Conservation (phyloP, 2,113 vertebrate genomes). For the Hylia prasina region DNA sequence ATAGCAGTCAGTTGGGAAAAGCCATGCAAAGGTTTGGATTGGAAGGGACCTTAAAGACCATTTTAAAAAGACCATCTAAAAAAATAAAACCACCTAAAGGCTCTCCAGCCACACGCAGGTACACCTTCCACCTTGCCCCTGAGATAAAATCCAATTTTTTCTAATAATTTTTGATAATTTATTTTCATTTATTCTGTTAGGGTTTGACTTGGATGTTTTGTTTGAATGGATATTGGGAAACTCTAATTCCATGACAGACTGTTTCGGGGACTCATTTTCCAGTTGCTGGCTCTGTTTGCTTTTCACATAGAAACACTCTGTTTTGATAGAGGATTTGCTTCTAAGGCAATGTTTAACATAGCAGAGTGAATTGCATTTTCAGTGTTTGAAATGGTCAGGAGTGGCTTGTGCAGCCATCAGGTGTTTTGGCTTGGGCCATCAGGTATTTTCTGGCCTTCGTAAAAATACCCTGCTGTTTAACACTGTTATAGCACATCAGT, state of each 20-base stretch:
- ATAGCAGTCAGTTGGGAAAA: background rate
- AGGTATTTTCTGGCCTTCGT: background rate
- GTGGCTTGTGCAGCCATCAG: background rate
- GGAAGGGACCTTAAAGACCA: background rate
- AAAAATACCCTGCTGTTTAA: background rate
- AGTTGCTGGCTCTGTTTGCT: background rate
- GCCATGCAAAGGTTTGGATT: background rate
- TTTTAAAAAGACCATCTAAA: background rate
- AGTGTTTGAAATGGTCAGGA: background rate
- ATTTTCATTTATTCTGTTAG: background rate
- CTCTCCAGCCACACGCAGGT: accelerated
- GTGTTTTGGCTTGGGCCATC: background rate
- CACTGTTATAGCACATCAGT: too few species aligned
- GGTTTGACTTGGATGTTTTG: background rate
- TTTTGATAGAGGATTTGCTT: background rate
- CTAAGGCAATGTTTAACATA: background rate
- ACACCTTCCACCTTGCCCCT: background rate
- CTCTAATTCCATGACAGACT: background rate
- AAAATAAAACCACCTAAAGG: background rate
- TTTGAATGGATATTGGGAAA: background rate
- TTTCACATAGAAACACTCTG: background rate
- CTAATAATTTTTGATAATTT: background rate
- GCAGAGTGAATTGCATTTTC: background rate
- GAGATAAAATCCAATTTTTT: background rate
- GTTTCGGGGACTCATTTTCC: background rate